Evolutionary conservation across 2,113 vertebrate species (phyloP), one percentile per base, ranked within the genome.

Genomic region (Aldabrachelys gigantea): DNA sequence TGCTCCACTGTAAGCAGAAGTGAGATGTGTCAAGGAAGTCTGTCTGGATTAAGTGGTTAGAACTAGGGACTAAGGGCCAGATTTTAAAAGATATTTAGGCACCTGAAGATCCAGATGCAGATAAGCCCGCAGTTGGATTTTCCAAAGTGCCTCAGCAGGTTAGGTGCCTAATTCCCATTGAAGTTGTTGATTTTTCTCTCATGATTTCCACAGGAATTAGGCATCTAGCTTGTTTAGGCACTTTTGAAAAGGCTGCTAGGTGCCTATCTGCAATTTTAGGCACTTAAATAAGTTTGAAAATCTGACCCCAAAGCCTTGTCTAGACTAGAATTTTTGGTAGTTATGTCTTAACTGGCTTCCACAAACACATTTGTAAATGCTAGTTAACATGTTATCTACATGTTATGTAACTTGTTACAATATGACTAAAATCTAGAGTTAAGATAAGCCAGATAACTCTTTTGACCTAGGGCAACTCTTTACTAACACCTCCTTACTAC

Each of bases 211-310:
- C 41, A 75, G 84, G 85, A 44, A 10, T 59, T 0, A 9, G 19
- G 24, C 53, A 50, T 35, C 41, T 59, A 49, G 54, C 16, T 27
- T 52, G 21, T 91, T 82, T 41, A 2, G 88, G 24, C 38, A 5
- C 49, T 69, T 88, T n/a, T 9, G 3, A 3, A 50, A 29, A 59
- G 10, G 17, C 31, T 16, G 62, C 0, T 0, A 8, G 10, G 22
- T 92, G 38, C 4, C 6, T 84, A 87, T 93, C 27, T 84, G 7
- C 35, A 1, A 83, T 29, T 35, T 5, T 69, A 9, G 2, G 24
- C 44, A 16, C 19, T 35, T 83, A 17, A 49, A 35, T 65, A 65
- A 31, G 8, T 72, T 72, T 72, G n/a, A 72, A 72, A 72, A 72
- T 72, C 31, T 72, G 35, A 8, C 17, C 65, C 65, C n/a, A n/a